Percentiles rank a stretch among this genome's conserved stretches.
Conservation (phyloP, 2,797 vertebrate species). For the Morus bassanus region DNA sequence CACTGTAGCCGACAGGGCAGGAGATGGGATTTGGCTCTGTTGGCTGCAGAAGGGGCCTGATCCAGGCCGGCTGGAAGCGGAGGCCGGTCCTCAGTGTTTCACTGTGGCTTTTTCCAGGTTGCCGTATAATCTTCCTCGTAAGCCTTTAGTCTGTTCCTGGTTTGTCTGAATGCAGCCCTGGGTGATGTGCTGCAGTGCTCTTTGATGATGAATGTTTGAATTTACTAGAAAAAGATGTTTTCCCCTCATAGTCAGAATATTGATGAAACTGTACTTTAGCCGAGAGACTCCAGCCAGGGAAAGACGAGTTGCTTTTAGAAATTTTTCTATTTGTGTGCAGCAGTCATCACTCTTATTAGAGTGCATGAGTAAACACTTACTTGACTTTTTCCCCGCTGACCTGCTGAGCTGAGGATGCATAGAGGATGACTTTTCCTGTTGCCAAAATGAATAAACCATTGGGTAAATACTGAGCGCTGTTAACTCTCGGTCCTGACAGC, state of each 20-base stretch:
- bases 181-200: background rate
- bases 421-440: background rate
- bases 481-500: background rate
- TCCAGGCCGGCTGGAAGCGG: background rate
- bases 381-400: background rate
- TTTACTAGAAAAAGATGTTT: background rate
- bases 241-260: background rate
- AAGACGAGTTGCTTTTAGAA: background rate
- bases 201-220: background rate
- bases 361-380: background rate
- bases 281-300: background rate
- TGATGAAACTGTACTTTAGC: background rate
- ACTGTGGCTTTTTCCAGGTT: background rate
- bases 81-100: background rate
- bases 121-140: background rate
- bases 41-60: background rate
- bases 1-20: background rate
- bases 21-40: background rate
- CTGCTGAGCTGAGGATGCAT: background rate
- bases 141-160: fast-evolving
- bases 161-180: background rate
- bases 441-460: background rate
- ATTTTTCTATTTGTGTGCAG: background rate
- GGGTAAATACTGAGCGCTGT: background rate
- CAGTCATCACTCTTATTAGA: background rate